These are phyloP conservation scores for Dromiciops gliroides DNA, from an alignment of 2,113 vertebrate genomes.

Conservation along the genomic window DNA sequence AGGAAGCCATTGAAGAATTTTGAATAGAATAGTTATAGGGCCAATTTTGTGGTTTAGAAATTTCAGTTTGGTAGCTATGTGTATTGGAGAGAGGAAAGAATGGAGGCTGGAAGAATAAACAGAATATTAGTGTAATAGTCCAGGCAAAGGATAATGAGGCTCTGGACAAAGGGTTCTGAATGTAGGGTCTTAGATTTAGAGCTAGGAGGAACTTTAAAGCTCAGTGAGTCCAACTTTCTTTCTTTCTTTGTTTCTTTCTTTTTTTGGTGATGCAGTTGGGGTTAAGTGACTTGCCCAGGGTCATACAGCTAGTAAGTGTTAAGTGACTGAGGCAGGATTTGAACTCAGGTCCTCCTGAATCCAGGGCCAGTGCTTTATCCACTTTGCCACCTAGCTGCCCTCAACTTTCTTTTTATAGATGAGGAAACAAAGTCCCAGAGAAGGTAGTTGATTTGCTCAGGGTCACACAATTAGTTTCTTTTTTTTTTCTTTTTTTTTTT, in stretches of 20 bases:
- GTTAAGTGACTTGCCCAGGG: neutral
- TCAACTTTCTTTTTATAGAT: no score
- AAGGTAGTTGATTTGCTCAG: no score
- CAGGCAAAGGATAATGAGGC: neutral
- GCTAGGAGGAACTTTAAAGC: neutral
- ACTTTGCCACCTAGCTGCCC: no score
- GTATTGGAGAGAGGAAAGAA: neutral
- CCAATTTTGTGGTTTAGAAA: neutral
- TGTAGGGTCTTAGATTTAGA: neutral
- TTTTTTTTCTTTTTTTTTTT: no score
- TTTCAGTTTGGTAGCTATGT: neutral
- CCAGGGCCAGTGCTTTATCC: no score
- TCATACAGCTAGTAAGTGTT: no score
- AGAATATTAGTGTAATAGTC: neutral
- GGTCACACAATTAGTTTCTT: no score
- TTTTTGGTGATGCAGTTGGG: neutral
- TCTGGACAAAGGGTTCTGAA: neutral
- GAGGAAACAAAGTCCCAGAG: no score
- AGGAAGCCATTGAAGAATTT: neutral
- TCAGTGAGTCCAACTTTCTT: neutral
- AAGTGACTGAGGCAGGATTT: no score
- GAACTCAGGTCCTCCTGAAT: no score
- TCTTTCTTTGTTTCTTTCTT: neutral
- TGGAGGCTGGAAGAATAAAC: neutral
- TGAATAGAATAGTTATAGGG: neutral